These are phyloP conservation scores for Schmidtea mediterranea DNA, from an alignment of 1,140 invertebrate genomes.

Conservation along the genomic window DNA sequence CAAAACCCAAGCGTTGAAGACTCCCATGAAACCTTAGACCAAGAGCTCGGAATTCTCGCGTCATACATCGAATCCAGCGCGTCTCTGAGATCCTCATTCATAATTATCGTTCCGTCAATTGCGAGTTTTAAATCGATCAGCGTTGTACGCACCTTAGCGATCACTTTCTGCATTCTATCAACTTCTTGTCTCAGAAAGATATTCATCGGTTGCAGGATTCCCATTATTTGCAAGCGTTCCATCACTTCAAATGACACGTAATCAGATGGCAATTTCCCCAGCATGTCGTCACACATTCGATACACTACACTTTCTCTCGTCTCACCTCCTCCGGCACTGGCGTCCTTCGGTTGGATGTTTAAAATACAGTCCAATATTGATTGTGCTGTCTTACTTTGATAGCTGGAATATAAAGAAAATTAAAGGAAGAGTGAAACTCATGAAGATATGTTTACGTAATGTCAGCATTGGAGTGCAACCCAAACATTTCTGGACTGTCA, in stretches of 20 bases:
- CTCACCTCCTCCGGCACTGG: conserved; percentile 30
- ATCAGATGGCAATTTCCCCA: neutral
- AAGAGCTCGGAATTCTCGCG: conserved; percentile 18
- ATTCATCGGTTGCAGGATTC: conserved; percentile 11
- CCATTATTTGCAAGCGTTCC: neutral
- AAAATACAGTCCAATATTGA: conserved; percentile 70
- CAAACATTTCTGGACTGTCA: conserved; percentile 77
- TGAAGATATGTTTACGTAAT: conserved; percentile 41
- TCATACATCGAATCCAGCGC: conserved; percentile 23
- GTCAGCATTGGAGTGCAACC: conserved; percentile 71
- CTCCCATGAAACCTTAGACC: conserved; percentile 48
- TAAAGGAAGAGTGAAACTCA: too few species aligned
- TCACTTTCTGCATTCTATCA: conserved; percentile 22
- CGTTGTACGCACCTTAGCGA: conserved; percentile 30
- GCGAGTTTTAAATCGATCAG: conserved; percentile 62
- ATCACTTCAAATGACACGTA: neutral
- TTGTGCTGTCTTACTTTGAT: conserved; percentile 27
- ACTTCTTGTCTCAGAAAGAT: conserved; percentile 32
- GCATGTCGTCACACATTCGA: neutral
- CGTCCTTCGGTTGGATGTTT: conserved; percentile 73
- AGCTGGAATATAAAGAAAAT: conserved; percentile 12
- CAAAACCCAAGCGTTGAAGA: conserved; percentile 80
- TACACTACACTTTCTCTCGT: neutral
- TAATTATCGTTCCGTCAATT: conserved; percentile 83
- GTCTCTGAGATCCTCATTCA: conserved; percentile 43